Evolutionary conservation across 2,113 vertebrate genomes (phyloP).

Genomic region (Carassius auratus): DNA sequence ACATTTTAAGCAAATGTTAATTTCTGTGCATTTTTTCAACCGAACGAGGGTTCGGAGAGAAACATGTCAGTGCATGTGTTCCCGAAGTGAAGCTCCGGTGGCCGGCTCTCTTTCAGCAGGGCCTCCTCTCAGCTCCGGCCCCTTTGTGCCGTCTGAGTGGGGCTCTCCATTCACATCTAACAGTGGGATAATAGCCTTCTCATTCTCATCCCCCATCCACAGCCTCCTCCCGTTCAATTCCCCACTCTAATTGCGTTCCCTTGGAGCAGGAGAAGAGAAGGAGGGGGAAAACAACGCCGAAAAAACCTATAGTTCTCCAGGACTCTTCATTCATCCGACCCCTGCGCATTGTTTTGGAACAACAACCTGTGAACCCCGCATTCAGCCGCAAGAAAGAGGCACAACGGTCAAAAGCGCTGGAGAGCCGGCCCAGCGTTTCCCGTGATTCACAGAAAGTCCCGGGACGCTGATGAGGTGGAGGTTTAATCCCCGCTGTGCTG

Average conservation of each 20-base stretch:
- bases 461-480: conserved; percentile 78
- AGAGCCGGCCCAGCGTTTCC: conserved; percentile 72
- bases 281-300: conserved; percentile 51
- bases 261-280: conserved; percentile 70
- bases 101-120: conserved; percentile 66
- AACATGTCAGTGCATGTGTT: conserved; percentile 15
- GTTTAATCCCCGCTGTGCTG: conserved; percentile 79
- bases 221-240: conserved; percentile 64
- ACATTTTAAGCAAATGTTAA: neutral
- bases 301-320: conserved; percentile 56
- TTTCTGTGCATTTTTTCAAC: too few relatives aligned
- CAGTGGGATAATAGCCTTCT: conserved; percentile 73
- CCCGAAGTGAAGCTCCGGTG: conserved; percentile 49
- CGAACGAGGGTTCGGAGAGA: conserved; percentile 40
- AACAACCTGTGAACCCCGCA: conserved; percentile 72
- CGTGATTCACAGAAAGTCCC: conserved; percentile 72
- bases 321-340: conserved; percentile 71
- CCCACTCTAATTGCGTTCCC: conserved; percentile 69
- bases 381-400: conserved; percentile 69
- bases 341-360: conserved; percentile 73
- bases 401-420: conserved; percentile 76
- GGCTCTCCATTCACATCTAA: conserved; percentile 69
- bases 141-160: conserved; percentile 70
- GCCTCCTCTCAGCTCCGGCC: conserved; percentile 65
- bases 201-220: conserved; percentile 59